Evolutionary conservation across 2,113 vertebrate species (phyloP), one percentile per base, ranked within the genome.

Genomic region (Erythrocebus patas): DNA sequence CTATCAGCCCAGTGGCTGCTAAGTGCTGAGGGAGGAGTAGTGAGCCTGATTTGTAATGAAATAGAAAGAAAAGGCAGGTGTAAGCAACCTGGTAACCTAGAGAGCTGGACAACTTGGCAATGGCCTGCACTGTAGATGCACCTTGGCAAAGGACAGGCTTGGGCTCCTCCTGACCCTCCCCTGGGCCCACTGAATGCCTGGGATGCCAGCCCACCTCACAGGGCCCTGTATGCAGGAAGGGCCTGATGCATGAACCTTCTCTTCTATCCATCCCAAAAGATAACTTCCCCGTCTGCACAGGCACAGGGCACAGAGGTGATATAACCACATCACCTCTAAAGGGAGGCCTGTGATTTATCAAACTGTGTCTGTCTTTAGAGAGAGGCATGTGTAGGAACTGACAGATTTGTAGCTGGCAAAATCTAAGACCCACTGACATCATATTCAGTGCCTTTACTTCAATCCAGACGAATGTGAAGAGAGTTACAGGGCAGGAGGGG

Each of bases 391-490:
- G 13, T 17, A 82, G 59, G 16, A 79, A 64, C 35, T 35, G 35
- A 30, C 8, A 81, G 32, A 40, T 79, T 91, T 85, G 22, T 23
- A 86, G 50, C 45, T 52, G 75, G 59, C 72, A 92, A 97, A 94
- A 87, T 64, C 25, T 11, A 70, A 68, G 76, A 45, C 48, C 48
- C 32, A 9, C 6, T 45, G 32, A 78, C 10, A 16, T 50, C 79
- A 89, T 4, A 32, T 23, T 64, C 45, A 7, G 38, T 2, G 2
- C 40, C 64, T 80, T 57, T 43, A 25, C 59, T 79, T 23, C 38
- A 18, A 18, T 81, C 40, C 45, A 64, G 43, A 52, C 3, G 9
- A 78, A 38, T 13, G 5, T n/a, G 48, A 68, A 48, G 25, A 55
- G 14, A n/a, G 25, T 61, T 68, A 10, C 68, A 13, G 57, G 55